Evolutionary conservation across 2,797 vertebrate species (phyloP), one percentile per base, ranked within the genome.

Genomic region (Chelon auratus): DNA sequence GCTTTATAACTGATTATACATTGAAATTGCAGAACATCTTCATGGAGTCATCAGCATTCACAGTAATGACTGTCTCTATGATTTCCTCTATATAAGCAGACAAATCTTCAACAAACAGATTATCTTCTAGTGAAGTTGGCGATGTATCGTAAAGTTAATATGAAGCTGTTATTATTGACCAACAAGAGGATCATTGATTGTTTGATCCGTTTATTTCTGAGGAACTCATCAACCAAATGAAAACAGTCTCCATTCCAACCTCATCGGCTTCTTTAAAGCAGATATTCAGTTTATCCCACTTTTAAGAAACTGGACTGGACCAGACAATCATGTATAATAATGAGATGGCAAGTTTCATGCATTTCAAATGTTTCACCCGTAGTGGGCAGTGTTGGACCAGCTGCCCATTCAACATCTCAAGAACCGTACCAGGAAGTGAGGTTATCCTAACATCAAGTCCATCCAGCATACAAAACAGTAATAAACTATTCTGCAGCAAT

Each of bases 301-400:
- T 67, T n/a, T 17, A 30, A 54, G 0, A 52, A 68, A 10, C 14
- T 45, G 5, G 1, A 9, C 9, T 57, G 12, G 9, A 2, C 24
- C n/a, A 45, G 59, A 14, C 18, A 26, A 26, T 26, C 47, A 5
- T 43, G 42, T 43, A 13, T 12, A 37, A 55, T 10, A 10, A 55
- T n/a, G 9, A 6, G 15, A 6, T 47, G 43, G 2, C n/a, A 48
- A 53, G 50, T 57, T 57, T 45, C n/a, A 20, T 72, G 40, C 30
- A 60, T 69, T 72, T 75, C 51, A 7, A 0, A n/a, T 24, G 15
- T 57, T 39, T 53, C 7, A 60, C 72, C 78, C 73, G 40, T 20
- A 75, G 72, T 33, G 33, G 77, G 72, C 73, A 80, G 53, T 72
- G 9, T 66, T 63, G 24, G 3, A 75, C 45, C 48, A 47, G 47